phyloP scores from a whole-genome alignment of 1,140 invertebrate species.

The Meloidogyne hapla region DNA sequence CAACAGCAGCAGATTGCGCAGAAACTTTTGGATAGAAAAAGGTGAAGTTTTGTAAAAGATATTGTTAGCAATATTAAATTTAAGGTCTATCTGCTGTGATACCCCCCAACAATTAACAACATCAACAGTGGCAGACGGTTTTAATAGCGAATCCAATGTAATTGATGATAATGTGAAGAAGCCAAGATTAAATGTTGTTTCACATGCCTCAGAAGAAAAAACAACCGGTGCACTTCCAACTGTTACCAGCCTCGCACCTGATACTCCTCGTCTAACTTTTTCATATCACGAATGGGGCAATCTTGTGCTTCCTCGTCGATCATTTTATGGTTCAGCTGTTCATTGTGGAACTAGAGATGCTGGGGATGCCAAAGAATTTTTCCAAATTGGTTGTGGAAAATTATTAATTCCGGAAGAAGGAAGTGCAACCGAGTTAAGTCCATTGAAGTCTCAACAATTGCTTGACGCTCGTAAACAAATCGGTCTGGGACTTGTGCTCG shows the following conservation, averaged over 20 bases:
- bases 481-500: slow-evolving; percentile 28
- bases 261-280: slow-evolving; percentile 11
- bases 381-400: slow-evolving; percentile 23
- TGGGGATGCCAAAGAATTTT: slow-evolving; percentile 25
- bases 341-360: slow-evolving; percentile 26
- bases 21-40: background rate
- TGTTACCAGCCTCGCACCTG: background rate
- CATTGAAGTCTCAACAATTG: slow-evolving; percentile 35
- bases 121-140: background rate
- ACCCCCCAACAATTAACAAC: background rate
- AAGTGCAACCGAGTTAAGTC: background rate
- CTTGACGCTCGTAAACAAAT: slow-evolving; percentile 25
- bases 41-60: background rate
- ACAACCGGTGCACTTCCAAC: background rate
- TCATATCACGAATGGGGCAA: slow-evolving; percentile 22
- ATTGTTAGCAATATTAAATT: background rate
- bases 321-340: slow-evolving; percentile 18
- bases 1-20: background rate
- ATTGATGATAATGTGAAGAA: background rate
- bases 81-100: background rate
- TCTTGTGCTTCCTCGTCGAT: slow-evolving; percentile 4
- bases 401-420: background rate
- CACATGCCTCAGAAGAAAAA: background rate
- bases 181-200: background rate
- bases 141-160: background rate